Conservation (phyloP, 1,140 invertebrate genomes). For the Heterodera carotae region DNA sequence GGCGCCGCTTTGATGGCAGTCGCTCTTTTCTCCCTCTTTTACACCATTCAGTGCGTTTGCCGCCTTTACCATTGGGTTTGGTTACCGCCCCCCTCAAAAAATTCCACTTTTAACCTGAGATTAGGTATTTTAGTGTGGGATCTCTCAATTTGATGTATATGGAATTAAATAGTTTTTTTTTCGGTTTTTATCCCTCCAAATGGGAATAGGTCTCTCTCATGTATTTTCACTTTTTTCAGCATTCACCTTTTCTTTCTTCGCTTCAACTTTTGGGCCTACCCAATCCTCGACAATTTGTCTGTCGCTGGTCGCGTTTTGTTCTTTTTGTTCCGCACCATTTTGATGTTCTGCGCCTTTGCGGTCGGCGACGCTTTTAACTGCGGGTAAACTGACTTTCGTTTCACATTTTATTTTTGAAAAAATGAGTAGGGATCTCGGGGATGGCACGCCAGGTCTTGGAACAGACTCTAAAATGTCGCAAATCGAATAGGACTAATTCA, state of each 20-base stretch:
- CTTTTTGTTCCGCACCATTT: conserved; percentile 25
- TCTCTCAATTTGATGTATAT: too few relatives aligned
- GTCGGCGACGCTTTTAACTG: conserved; percentile 19
- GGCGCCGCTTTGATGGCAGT: conserved; percentile 36
- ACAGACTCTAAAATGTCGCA: too few relatives aligned
- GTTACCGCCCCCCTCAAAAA: too few relatives aligned
- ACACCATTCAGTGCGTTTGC: conserved; percentile 46
- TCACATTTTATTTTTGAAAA: conserved; percentile 7
- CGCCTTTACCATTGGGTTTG: too few relatives aligned
- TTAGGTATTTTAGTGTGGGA: not conserved
- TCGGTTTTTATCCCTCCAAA: too few relatives aligned
- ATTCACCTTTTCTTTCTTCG: conserved; percentile 48
- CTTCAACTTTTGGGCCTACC: conserved; percentile 48
- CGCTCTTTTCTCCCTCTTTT: conserved; percentile 35
- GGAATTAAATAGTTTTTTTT: too few relatives aligned
- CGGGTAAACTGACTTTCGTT: not conserved
- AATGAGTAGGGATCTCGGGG: too few relatives aligned
- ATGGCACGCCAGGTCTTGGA: too few relatives aligned
- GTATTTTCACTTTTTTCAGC: conserved; percentile 42
- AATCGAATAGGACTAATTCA: too few relatives aligned
- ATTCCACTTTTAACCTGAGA: too few relatives aligned
- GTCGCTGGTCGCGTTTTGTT: conserved; percentile 13
- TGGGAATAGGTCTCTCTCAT: not conserved
- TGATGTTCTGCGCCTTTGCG: conserved; percentile 32
- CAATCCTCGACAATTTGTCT: conserved; percentile 34